These are phyloP conservation scores for Centroberyx gerrardi DNA, from an alignment of 2,797 vertebrate species.

Conservation along the genomic window DNA sequence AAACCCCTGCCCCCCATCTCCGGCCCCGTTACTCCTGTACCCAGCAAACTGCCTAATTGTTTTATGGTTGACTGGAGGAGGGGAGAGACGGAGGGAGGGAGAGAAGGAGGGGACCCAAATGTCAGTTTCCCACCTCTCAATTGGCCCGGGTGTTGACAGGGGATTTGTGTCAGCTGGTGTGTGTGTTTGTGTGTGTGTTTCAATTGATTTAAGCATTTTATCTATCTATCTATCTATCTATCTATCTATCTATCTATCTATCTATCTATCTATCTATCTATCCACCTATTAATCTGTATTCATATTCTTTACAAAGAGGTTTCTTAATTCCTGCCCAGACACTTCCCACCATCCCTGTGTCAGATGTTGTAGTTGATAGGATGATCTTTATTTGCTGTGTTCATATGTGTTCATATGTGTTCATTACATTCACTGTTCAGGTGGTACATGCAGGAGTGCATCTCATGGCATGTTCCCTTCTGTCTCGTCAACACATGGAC, in stretches of 20 bases:
- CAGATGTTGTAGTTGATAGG: too few species aligned
- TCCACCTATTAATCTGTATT: not conserved
- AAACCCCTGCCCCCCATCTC: constrained; percentile 61
- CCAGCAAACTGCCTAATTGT: constrained; percentile 70
- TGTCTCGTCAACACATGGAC: too few species aligned
- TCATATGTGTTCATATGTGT: too few species aligned
- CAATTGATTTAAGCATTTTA: not conserved
- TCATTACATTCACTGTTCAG: too few species aligned
- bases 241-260: not conserved
- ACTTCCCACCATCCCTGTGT: too few species aligned
- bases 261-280: not conserved
- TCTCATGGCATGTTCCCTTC: too few species aligned
- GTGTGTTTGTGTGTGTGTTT: constrained; percentile 15
- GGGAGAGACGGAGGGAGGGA: constrained; percentile 4
- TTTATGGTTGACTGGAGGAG: constrained; percentile 61
- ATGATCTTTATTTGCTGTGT: too few species aligned
- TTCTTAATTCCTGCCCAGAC: not conserved
- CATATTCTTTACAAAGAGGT: not conserved
- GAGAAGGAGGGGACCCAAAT: constrained; percentile 15
- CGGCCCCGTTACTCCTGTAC: constrained; percentile 33
- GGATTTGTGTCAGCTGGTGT: constrained; percentile 15
- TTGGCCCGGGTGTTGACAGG: constrained; percentile 42
- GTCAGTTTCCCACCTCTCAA: constrained; percentile 33
- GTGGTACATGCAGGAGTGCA: too few species aligned
- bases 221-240: not conserved